phyloP scores from a whole-genome alignment of 2,888 invertebrate species.

The Salticus scenicus region DNA sequence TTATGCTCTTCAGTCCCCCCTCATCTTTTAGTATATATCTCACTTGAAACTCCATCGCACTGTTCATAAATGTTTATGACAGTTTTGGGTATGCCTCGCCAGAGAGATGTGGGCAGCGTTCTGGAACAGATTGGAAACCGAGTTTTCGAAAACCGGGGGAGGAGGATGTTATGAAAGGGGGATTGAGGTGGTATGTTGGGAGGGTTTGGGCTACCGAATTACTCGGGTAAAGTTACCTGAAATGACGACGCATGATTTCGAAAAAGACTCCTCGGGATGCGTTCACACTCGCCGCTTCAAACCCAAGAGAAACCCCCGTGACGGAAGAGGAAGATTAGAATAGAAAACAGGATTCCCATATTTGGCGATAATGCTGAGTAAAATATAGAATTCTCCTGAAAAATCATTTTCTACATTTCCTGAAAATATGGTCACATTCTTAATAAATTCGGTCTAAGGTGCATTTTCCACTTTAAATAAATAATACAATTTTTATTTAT shows the following conservation, averaged over 20 bases:
- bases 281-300: slow-evolving; percentile 39
- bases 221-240: slow-evolving; percentile 69
- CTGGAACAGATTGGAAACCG: slow-evolving; percentile 69
- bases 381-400: too few relatives aligned
- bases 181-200: background rate
- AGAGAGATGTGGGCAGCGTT: slow-evolving; percentile 64
- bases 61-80: slow-evolving; percentile 70
- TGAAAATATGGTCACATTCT: too few relatives aligned
- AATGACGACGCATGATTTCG: slow-evolving; percentile 60
- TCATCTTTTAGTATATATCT: background rate
- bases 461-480: too few relatives aligned
- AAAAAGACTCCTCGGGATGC: slow-evolving; percentile 56
- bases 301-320: slow-evolving; percentile 43
- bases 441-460: too few relatives aligned
- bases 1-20: background rate
- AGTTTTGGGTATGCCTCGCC: slow-evolving; percentile 66
- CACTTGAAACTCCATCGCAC: slow-evolving; percentile 40
- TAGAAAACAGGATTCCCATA: background rate
- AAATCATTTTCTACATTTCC: too few relatives aligned
- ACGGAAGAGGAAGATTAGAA: slow-evolving; percentile 55
- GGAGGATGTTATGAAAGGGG: slow-evolving; percentile 12
- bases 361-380: background rate
- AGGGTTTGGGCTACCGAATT: slow-evolving; percentile 33
- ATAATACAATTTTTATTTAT: too few relatives aligned
- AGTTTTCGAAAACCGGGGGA: slow-evolving; percentile 34